Evolutionary conservation across 1,140 invertebrate genomes (phyloP), one percentile per base, ranked within the genome.

Genomic region (Chrysopa pallens): DNA sequence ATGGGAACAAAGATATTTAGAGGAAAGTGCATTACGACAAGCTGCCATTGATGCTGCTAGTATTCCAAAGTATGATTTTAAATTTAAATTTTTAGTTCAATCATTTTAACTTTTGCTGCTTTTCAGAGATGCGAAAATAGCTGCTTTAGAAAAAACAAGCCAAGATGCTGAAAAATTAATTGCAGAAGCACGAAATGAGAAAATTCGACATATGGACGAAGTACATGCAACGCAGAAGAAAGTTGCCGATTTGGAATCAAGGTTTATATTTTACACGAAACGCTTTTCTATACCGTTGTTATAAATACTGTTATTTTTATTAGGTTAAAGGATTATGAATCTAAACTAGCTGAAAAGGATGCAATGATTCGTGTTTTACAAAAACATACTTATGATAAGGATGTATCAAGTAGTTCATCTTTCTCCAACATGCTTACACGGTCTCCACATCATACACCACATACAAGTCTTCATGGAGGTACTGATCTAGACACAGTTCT

Each of bases 291-390:
- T 14, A 35, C 7, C 5, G 4, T 12, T 35, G 6, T 12, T 42
- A 35, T 35, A 31, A n/a, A 39, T 11, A 15, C 15, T 36, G 27
- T 42, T 8, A 15, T 39, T 27, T 39, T 39, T 44, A 5, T 36
- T 41, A 88, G 84, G 57, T 72, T 89, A 42, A 88, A 88, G 64
- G 82, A 87, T 61, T 58, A 90, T 36, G 85, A 92, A 61, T 86
- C 84, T 1, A 85, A 88, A 56, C 67, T 91, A 41, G 82, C 83
- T 0, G 86, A 91, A 60, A 75, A 78, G 47, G 85, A 92, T 59
- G 85, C 85, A 0, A 89, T 91, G 83, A 88, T 92, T 46, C 76
- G 80, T 48, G 84, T 89, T 4, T 66, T 91, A 12, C 84, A 90
- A 55, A 83, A 84, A 50, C 81, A 83, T 54, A 80, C 77, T 1